Base-by-base conservation (phyloP, 2,113 vertebrate species). In the rabbit (Oryctolagus cuniculus) region DNA sequence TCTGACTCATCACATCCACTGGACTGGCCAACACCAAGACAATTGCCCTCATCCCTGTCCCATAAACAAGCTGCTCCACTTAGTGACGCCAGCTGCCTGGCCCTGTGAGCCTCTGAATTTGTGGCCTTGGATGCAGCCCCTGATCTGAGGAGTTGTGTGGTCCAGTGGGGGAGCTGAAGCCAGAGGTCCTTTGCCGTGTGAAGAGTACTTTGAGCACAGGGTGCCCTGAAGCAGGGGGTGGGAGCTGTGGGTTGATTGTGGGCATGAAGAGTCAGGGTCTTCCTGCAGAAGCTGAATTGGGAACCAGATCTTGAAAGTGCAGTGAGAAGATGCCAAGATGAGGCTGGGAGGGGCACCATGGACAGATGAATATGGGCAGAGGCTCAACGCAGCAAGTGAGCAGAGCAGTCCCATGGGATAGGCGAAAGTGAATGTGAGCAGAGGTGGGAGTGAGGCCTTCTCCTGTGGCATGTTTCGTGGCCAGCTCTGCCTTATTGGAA, bases 361-460 rank as follows among this genome's bases (percentile, higher is more conserved):
- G 8, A 77, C 44, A n/a, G 34, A 12, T 79, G 0, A 0, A n/a
- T n/a, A 38, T 31, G n/a, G 8, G 1, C 5, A 81, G 88, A 51
- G 27, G 15, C 63, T 34, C 55, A n/a, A 49, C 29, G 61, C 7
- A 2, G 11, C 10, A 3, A 31, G 10, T 0, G 4, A 55, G 24
- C 21, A 38, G 22, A 73, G 66, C n/a, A 63, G 10, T 66, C 61
- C 38, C 34, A 27, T 17, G n/a, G 27, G 34, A 51, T 2, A 0
- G 61, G 31, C 8, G 1, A 11, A 78, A 55, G 24, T 0, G 6
- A 70, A 6, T 77, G 34, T 19, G 34, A 34, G 61, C n/a, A 73
- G 77, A 72, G 55, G 3, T 11, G 1, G 49, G 38, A 36, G 21
- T 3, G 1, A 55, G 63, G 8, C 15, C 51, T n/a, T 77, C n/a